Conservation (phyloP, 2,888 invertebrate species). For the Scaptomyza reducta region DNA sequence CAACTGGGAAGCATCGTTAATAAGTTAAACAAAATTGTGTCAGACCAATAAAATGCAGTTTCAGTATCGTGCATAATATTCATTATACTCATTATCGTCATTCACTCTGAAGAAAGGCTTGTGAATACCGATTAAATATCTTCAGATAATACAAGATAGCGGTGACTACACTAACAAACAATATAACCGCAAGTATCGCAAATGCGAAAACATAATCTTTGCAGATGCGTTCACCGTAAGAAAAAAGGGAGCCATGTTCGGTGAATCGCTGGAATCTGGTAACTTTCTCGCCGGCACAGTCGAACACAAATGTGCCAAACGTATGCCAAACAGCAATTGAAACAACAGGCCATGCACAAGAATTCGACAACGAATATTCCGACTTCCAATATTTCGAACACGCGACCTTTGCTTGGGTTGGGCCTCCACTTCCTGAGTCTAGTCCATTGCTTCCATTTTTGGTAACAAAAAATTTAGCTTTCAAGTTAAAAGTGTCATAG, state of each 20-base stretch:
- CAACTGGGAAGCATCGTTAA: constrained; percentile 20
- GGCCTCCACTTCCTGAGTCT: neutral
- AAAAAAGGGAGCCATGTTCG: constrained; percentile 90
- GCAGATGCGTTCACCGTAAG: constrained; percentile 89
- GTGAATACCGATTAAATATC: neutral
- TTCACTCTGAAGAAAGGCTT: neutral
- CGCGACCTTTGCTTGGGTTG: constrained; percentile 1
- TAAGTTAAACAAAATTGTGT: constrained; percentile 30
- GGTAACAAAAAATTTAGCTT: neutral
- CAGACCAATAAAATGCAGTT: neutral
- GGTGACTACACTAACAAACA: constrained; percentile 95
- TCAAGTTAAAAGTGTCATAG: too few species aligned
- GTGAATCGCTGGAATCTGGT: constrained; percentile 88
- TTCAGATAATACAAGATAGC: constrained; percentile 92
- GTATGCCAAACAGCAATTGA: constrained; percentile 93
- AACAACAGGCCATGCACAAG: constrained; percentile 91
- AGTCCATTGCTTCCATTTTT: constrained; percentile 10
- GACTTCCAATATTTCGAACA: constrained; percentile 28
- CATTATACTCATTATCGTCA: neutral
- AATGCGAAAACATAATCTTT: constrained; percentile 90
- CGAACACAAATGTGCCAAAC: constrained; percentile 85
- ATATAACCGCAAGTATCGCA: constrained; percentile 93
- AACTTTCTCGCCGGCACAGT: constrained; percentile 38
- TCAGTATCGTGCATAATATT: neutral
- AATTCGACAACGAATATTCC: constrained; percentile 89